Conservation (phyloP, 2,888 invertebrate genomes). For the Tinea pellionella region DNA sequence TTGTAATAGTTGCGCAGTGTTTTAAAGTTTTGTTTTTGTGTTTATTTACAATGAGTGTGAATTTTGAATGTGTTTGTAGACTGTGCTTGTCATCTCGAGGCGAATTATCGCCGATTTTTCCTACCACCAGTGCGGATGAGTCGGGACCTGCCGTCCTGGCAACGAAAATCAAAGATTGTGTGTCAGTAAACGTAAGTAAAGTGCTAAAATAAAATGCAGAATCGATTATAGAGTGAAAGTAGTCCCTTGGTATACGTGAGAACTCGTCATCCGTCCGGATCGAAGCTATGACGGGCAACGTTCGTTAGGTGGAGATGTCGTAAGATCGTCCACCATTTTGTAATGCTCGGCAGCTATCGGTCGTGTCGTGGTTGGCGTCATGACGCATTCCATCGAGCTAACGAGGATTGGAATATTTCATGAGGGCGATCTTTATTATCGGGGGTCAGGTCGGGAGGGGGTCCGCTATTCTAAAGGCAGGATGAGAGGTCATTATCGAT, state of each 20-base stretch:
- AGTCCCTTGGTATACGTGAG: constrained; percentile 59
- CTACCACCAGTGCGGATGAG: constrained; percentile 66
- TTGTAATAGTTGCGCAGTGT: constrained; percentile 31
- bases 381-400: constrained; percentile 40
- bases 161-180: constrained; percentile 73
- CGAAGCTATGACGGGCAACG: constrained; percentile 63
- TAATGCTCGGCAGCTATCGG: constrained; percentile 65
- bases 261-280: constrained; percentile 67
- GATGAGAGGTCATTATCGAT: constrained; percentile 55
- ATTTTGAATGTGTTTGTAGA: constrained; percentile 71
- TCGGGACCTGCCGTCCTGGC: constrained; percentile 66
- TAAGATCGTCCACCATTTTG: constrained; percentile 72
- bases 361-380: constrained; percentile 56
- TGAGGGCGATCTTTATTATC: constrained; percentile 49
- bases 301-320: constrained; percentile 68
- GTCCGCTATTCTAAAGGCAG: constrained; percentile 30
- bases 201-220: constrained; percentile 38
- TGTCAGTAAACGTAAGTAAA: constrained; percentile 75
- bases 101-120: constrained; percentile 72
- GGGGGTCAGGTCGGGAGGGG: constrained; percentile 59
- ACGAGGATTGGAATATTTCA: not conserved
- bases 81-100: constrained; percentile 72
- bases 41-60: constrained; percentile 67
- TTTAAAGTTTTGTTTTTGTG: constrained; percentile 43
- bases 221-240: constrained; percentile 63